Evolutionary conservation across 23 tunicate species (phyloP), one percentile per base, ranked within the genome.

Genomic region (Phallusia fumigata): DNA sequence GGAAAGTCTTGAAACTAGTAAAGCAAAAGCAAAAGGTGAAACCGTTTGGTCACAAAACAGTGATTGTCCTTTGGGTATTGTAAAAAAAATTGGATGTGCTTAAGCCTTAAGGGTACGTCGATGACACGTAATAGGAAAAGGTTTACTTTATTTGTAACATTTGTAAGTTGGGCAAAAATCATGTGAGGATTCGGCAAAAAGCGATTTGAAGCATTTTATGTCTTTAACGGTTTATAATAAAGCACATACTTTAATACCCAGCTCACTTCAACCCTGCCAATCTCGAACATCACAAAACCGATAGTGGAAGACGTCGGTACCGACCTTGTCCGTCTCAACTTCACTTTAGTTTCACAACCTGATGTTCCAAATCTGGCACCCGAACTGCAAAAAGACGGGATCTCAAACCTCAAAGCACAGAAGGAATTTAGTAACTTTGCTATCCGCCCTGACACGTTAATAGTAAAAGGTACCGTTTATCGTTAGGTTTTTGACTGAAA

Each of bases 291-390:
- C 65, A 83, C 86, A 19, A 79, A 83, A 58, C 69, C 69, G 1
- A 58, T 24, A 22, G 69, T 83, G 19, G 79, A 83, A 32, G 35
- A 52, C 34, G 35, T 26, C 13, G 76, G 49, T 2, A 79, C 40
- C 21, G 81, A 74, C 58, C 35, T 18, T 0, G 80, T 78, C 0
- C 75, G 45, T 24, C 80, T 74, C 30, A 80, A 86, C 36, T 86
- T 74, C 80, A 80, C 84, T 32, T 32, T 86, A 15, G 33, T 33
- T 11, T 21, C 77, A 32, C 69, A 40, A 31, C 89, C 89, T 28
- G 44, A 79, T 40, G 45, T 35, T 19, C 79, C 72, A 2, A 73
- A 76, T 11, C 65, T 79, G 72, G 85, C 90, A 10, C 85, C 84
- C 36, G 85, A 51, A 13, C 80, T 86, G 73, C 85, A 32, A 30